Base-by-base conservation (phyloP, 92 coral and sea anemone genomes). In the Montipora capitata region DNA sequence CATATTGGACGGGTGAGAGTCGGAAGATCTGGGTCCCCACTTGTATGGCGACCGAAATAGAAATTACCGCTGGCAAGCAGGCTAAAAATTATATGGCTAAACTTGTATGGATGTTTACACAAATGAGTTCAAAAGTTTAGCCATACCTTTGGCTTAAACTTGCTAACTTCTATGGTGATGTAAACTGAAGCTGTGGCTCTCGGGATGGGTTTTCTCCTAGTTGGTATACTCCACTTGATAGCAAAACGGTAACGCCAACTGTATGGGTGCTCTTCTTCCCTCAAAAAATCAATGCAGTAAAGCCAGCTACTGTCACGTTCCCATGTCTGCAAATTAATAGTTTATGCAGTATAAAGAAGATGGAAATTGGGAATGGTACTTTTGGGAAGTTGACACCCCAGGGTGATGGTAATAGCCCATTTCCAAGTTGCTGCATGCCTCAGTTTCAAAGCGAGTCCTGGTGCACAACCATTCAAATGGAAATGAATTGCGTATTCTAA, bases 121-220 rank as follows among this genome's bases (percentile, higher is more conserved):
- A 27, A 27, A 27, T 27, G 35, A 27, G 35, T 27, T 27, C 35
- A 27, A 27, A 27, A 27, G 35, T 27, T 27, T 27, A 27, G 1
- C 35, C 35, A 27, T 84, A 97, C 99, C 96, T 95, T 97, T 67
- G 99, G 99, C 81, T 94, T 97, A 81, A 95, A 94, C 79, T 97
- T 97, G 93, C 98, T 97, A 73, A 97, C 99, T 94, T 97, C 99
- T 44, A 97, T 68, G 18, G 99, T 97, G 51, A 97, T 94, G 78
- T 90, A 97, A 20, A 95, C 96, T 59, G 97, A 92, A 27, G 99
- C 98, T 27, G 99, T 97, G 71, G 99, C 99, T 40, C 99, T 90
- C 13, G 99, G 99, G 72, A 97, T 97, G n/a, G 99, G 99, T 71
- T 96, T 97, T 85, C 99, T 81, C 81, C 99, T 92, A 54, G 99